phyloP scores from a whole-genome alignment of 2,113 vertebrate species.

The Aldabrachelys gigantea region DNA sequence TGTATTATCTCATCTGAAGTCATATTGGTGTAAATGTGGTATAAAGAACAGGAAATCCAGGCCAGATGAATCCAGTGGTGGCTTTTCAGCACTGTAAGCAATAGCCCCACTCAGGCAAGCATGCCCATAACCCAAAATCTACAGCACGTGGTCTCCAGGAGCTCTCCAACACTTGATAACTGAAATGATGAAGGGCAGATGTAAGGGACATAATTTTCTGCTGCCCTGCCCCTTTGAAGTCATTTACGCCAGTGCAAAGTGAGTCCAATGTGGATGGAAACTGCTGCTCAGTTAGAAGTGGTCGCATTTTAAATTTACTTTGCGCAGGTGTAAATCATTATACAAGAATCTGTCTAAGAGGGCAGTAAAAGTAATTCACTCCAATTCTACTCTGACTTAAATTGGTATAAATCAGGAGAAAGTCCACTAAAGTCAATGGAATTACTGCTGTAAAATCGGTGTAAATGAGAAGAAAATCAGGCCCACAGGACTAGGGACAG shows the following conservation, averaged over 20 bases:
- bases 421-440: background rate
- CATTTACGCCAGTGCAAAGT: background rate
- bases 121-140: background rate
- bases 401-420: background rate
- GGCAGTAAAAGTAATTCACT: background rate
- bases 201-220: background rate
- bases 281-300: background rate
- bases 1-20: conserved; percentile 29
- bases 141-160: background rate
- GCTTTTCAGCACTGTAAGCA: background rate
- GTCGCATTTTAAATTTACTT: background rate
- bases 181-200: background rate
- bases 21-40: background rate
- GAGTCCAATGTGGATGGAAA: background rate
- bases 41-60: conserved; percentile 8
- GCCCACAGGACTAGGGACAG: background rate
- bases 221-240: background rate
- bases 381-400: background rate
- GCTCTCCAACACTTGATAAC: background rate
- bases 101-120: background rate
- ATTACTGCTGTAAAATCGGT: background rate
- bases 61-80: background rate
- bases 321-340: background rate
- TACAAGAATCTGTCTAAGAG: background rate
- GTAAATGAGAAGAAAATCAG: background rate